phyloP scores from a whole-genome alignment of 23 tunicate species.

The Aplidium turbinatum region DNA sequence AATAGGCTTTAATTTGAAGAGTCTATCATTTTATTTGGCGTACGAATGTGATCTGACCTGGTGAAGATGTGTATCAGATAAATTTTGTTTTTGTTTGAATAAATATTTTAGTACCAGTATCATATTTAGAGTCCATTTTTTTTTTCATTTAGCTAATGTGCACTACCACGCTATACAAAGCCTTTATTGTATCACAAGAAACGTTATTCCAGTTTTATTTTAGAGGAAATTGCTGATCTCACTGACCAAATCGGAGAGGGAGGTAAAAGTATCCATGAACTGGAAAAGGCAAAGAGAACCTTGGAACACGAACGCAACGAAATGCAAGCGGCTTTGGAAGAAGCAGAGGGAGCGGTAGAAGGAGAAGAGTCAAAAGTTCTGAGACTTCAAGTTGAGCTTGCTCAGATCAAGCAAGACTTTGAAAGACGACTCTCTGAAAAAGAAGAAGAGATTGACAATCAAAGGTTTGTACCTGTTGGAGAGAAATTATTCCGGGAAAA shows the following conservation, averaged over 20 bases:
- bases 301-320: constrained; percentile 96
- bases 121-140: too few relatives aligned
- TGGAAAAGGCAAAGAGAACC: constrained; percentile 95
- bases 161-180: too few relatives aligned
- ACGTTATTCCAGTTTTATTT: too few relatives aligned
- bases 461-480: constrained; percentile 38
- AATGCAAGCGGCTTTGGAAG: constrained; percentile 89
- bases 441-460: constrained; percentile 95
- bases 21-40: too few relatives aligned
- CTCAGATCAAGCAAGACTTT: constrained; percentile 91
- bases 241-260: constrained; percentile 94
- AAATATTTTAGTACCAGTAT: too few relatives aligned
- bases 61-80: too few relatives aligned
- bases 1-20: too few relatives aligned
- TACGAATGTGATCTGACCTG: too few relatives aligned
- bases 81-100: too few relatives aligned
- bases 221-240: constrained; percentile 76
- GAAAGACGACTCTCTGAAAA: constrained; percentile 93
- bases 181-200: too few relatives aligned
- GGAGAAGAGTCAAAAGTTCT: constrained; percentile 95
- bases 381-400: constrained; percentile 85
- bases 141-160: too few relatives aligned
- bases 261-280: constrained; percentile 92
- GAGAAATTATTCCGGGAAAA: too few relatives aligned
- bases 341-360: constrained; percentile 95